phyloP scores from a whole-genome alignment of 1,140 invertebrate genomes.

The Magallana angulata region DNA sequence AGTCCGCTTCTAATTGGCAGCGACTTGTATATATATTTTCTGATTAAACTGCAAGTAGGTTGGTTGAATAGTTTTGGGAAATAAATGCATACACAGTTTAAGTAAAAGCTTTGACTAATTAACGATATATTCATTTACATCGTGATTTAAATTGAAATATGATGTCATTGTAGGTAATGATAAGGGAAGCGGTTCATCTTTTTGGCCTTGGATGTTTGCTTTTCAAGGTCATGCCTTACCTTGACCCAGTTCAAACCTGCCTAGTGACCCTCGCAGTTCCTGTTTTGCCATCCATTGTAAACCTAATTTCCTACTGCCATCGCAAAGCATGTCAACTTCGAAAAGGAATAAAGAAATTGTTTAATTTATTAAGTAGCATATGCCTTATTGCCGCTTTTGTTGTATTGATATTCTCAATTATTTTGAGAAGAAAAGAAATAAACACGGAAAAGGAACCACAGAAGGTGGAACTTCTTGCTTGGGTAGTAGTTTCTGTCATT shows the following conservation, averaged over 20 bases:
- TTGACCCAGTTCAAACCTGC: slow-evolving; percentile 47
- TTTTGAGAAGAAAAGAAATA: background rate
- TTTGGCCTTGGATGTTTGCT: slow-evolving; percentile 41
- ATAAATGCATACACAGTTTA: no score
- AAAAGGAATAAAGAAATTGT: background rate
- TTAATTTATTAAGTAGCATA: background rate
- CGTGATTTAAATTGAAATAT: no score
- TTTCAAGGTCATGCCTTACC: slow-evolving; percentile 46
- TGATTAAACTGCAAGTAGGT: no score
- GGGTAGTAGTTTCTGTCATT: slow-evolving; percentile 28
- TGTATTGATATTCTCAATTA: background rate
- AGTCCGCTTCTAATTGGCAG: no score
- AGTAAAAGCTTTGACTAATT: no score
- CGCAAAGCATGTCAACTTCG: background rate
- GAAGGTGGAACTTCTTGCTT: background rate
- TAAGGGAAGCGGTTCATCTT: slow-evolving; percentile 48
- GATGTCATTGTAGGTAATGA: background rate
- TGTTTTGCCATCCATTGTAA: slow-evolving; percentile 32
- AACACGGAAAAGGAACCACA: background rate
- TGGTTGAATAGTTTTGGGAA: no score
- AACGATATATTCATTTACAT: no score
- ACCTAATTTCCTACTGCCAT: slow-evolving; percentile 40
- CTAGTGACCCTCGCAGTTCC: slow-evolving; percentile 40
- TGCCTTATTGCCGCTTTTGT: background rate
- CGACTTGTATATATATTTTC: no score